Evolutionary conservation across 1,140 invertebrate species (phyloP).

Genomic region (Cydia pomonella): DNA sequence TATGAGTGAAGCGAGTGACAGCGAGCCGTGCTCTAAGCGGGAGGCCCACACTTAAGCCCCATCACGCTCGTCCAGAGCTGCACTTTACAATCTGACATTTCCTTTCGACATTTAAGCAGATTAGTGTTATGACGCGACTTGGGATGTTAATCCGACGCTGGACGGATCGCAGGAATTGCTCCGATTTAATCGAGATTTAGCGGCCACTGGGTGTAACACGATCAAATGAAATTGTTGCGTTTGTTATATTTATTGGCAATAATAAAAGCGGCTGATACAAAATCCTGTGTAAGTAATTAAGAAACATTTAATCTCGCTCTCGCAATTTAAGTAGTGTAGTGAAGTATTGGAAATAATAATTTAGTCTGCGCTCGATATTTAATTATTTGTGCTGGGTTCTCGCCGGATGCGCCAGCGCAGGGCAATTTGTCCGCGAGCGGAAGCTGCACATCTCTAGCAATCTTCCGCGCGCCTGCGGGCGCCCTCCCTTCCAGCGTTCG

Average conservation of each 20-base stretch:
- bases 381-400: conserved; percentile 41
- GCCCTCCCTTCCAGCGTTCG: conserved; percentile 36
- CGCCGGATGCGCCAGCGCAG: conserved; percentile 45
- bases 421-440: conserved; percentile 57
- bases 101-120: conserved; percentile 79
- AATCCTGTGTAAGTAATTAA: neutral
- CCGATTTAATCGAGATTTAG: conserved; percentile 71
- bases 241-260: conserved; percentile 8
- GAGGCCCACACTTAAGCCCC: conserved; percentile 61
- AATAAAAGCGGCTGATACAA: neutral
- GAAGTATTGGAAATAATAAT: conserved; percentile 37
- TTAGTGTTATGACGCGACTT: conserved; percentile 75
- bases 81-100: conserved; percentile 79
- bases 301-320: neutral
- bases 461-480: conserved; percentile 44
- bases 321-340: conserved; percentile 1
- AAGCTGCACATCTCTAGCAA: conserved; percentile 53
- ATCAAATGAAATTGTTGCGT: conserved; percentile 16
- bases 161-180: conserved; percentile 73
- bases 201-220: conserved; percentile 51
- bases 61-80: conserved; percentile 65
- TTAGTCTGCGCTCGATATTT: conserved; percentile 42
- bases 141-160: conserved; percentile 75
- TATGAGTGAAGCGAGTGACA: conserved; percentile 42
- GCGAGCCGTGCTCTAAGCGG: conserved; percentile 51